Percentiles rank a stretch among this genome's conserved stretches.
Conservation (phyloP, 2,888 invertebrate species). For the Polydrusus cervinus region DNA sequence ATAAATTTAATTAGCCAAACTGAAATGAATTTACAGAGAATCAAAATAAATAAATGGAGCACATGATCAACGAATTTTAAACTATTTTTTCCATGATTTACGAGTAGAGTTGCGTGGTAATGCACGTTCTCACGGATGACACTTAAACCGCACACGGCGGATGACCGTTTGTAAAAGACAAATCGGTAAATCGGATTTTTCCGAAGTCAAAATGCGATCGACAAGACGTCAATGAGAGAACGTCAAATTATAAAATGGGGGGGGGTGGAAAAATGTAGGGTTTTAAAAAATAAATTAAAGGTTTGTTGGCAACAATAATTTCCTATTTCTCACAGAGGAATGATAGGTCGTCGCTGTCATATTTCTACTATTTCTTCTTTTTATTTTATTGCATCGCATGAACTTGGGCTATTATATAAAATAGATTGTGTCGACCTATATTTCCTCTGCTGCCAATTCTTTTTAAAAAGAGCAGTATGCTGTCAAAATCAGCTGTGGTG, state of each 20-base stretch:
- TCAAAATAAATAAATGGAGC: constrained; percentile 61
- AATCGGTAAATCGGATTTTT: constrained; percentile 23
- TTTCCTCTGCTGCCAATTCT: too few relatives aligned
- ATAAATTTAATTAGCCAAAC: constrained; percentile 35
- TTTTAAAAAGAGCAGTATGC: not conserved
- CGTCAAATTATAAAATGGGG: constrained; percentile 18
- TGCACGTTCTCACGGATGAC: constrained; percentile 50
- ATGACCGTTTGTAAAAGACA: constrained; percentile 53
- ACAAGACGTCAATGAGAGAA: not conserved
- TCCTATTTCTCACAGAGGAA: too few relatives aligned
- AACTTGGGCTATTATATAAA: not conserved
- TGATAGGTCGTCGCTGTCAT: not conserved
- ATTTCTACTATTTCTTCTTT: not conserved
- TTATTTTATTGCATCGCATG: not conserved
- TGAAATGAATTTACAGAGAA: constrained; percentile 49
- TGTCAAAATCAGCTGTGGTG: constrained; percentile 26
- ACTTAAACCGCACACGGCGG: constrained; percentile 61
- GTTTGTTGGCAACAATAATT: not conserved
- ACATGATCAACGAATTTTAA: constrained; percentile 64
- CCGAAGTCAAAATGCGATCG: constrained; percentile 6
- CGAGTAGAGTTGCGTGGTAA: constrained; percentile 54
- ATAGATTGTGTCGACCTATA: too few relatives aligned
- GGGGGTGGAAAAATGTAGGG: constrained; percentile 22
- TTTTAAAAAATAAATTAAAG: too few relatives aligned
- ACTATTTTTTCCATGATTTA: constrained; percentile 59